Base-by-base conservation (phyloP, 2,113 vertebrate species). In the Anarhynchus alexandrinus region DNA sequence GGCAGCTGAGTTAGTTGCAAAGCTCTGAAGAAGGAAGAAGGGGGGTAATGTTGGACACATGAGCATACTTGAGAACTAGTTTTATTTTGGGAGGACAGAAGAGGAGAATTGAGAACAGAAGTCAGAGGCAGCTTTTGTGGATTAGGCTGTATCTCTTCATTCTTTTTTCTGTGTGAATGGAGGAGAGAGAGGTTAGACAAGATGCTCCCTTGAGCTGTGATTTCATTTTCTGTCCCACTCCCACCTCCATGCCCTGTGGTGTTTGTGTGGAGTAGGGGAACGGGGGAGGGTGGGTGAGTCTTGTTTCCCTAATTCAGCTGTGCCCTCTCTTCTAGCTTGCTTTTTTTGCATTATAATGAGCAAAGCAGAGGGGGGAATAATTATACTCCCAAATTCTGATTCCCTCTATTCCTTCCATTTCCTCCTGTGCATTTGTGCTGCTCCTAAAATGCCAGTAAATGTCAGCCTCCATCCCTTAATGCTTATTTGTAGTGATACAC, bases 391-490 rank as follows among this genome's bases (percentile, higher is more conserved):
- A 4, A 74, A 64, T 71, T 84, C 45, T 55, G 29, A 58, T 67
- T 62, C 26, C 22, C 10, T 67, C n/a, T 74, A 12, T 86, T 82
- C 58, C 15, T 79, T 88, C 16, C 17, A 4, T 72, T 79, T 94
- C 43, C 18, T 79, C 12, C 23, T 64, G 10, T 65, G 23, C 5
- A 32, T 64, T 90, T 86, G 57, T 54, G 26, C 69, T 90, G 15
- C 45, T 90, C 15, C 30, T 80, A 70, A 95, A 82, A 92, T 82
- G 30, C 49, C 62, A 69, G 26, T 59, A 67, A 90, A 79, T 34
- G 38, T 90, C 62, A 79, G 34, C 49, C 40, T 77, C 38, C 21
- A 42, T 23, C 15, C 36, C 8, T 82, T 65, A 69, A 52, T 72
- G 38, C 57, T 82, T 85, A 40, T 36, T 90, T 88, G 21, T 69